Base-by-base conservation (phyloP, 2,888 invertebrate species). In the Arrhopalites spinosus region DNA sequence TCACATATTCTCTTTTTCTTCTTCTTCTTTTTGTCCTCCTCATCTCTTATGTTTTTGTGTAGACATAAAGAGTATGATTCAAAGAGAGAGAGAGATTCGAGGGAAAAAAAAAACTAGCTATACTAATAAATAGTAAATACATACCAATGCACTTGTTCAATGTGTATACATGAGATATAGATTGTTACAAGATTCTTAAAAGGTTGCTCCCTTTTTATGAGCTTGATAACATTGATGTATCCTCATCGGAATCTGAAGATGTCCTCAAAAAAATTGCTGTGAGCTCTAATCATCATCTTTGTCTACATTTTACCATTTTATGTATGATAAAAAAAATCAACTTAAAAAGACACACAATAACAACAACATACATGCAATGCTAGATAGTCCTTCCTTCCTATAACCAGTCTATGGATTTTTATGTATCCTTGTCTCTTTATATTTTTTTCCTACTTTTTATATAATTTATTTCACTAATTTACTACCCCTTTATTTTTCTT, bases 141-240 rank as follows among this genome's bases (percentile, higher is more conserved):
- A 30, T 3, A 29, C 20, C n/a, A 11, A 30, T 64, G 7, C 56
- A 5, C n/a, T 15, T 15, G 3, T 23, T 13, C n/a, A 43, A 29
- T 67, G 11, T 67, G 20, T 45, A 7, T 36, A 45, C 7, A n/a
- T 67, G 20, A 43, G 20, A 23, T 2, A 20, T 70, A 43, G 30
- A 20, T 25, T 25, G n/a, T 36, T 69, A 69, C 56, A 69, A 71
- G 71, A 71, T 56, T 71, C 59, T 71, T 71, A 72, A 72, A 72
- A 72, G 72, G 72, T 72, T 72, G 72, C 72, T 72, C 72, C 72
- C 63, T 72, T 72, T 72, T 72, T 72, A 72, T 64, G 72, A 72
- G 72, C 72, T 72, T 72, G 72, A 72, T 72, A 72, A 72, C 72
- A 72, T 72, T 72, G 72, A 72, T 64, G 72, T 72, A 71, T 71